Conservation (phyloP, 1,140 invertebrate genomes). For the Lepidurus apus region DNA sequence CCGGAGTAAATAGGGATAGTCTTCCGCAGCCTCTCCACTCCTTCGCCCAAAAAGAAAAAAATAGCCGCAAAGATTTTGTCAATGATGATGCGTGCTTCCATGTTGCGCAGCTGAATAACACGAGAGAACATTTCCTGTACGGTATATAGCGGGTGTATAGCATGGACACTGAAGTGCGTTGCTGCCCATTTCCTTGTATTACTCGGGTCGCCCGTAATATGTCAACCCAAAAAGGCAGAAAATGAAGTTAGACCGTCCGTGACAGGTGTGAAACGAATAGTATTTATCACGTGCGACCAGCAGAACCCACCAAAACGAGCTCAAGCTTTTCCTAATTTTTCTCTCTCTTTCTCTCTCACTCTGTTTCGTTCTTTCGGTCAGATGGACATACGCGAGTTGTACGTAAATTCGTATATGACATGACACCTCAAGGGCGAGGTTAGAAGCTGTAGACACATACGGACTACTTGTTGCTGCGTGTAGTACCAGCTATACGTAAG, state of each 20-base stretch:
- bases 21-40: no score
- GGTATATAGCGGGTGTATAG: no score
- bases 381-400: not conserved
- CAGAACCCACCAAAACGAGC: not conserved
- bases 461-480: not conserved
- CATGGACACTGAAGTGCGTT: not conserved
- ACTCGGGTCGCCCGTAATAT: not conserved
- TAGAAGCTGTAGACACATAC: not conserved
- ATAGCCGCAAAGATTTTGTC: not conserved
- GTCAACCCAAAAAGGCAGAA: not conserved
- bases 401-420: not conserved
- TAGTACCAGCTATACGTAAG: not conserved
- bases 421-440: not conserved
- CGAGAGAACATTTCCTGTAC: no score
- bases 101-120: not conserved
- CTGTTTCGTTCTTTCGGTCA: not conserved
- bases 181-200: not conserved
- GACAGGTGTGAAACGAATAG: slow-evolving; percentile 8
- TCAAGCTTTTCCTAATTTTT: not conserved
- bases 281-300: not conserved
- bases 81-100: not conserved
- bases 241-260: not conserved
- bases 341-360: not conserved
- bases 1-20: not conserved
- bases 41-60: not conserved